phyloP scores from a whole-genome alignment of 2,113 vertebrate genomes.

The Labeo rohita region DNA sequence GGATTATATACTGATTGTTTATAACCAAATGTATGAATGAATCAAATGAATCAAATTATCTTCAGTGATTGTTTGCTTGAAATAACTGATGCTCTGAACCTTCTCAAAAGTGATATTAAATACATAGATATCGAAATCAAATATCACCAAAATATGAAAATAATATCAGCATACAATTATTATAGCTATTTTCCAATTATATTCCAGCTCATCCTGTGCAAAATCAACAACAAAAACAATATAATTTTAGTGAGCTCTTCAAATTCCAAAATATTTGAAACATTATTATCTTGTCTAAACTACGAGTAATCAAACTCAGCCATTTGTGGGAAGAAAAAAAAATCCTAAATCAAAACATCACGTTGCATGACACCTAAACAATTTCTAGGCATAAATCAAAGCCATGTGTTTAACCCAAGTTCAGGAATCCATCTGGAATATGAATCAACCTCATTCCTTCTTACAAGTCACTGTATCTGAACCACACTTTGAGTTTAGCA shows the following conservation, averaged over 20 bases:
- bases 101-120: background rate
- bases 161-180: background rate
- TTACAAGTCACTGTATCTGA: background rate
- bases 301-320: background rate
- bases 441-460: background rate
- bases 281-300: constrained; percentile 6
- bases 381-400: constrained; percentile 24
- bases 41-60: background rate
- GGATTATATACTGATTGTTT: background rate
- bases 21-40: background rate
- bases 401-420: background rate
- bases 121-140: background rate
- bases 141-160: background rate
- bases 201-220: background rate
- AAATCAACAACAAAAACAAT: background rate
- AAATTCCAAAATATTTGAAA: background rate
- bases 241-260: background rate
- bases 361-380: constrained; percentile 21
- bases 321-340: background rate
- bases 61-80: background rate
- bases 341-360: background rate
- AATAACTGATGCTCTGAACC: background rate
- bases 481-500: constrained; percentile 26
- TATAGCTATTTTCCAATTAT: background rate
- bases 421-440: constrained; percentile 2